A percentile compares a stretch with the other conserved stretches of the same genome.
phyloP scores from a whole-genome alignment of 2,797 vertebrate species.

The Triplophysa yarkandensis region DNA sequence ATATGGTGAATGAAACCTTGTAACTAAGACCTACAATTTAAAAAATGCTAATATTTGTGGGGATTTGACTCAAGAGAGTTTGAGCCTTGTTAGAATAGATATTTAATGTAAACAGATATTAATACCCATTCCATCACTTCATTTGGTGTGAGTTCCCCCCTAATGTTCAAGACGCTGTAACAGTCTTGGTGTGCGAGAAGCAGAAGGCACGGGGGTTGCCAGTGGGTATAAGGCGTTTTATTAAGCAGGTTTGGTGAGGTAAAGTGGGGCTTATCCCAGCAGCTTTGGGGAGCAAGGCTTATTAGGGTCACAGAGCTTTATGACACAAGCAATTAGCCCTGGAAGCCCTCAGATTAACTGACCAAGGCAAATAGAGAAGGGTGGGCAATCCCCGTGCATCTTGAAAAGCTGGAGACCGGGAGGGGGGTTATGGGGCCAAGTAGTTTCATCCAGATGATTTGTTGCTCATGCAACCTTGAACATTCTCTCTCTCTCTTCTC shows the following conservation, averaged over 20 bases:
- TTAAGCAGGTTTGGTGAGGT: conserved; percentile 81
- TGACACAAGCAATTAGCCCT: conserved; percentile 82
- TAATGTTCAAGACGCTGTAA: too few relatives aligned
- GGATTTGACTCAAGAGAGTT: too few relatives aligned
- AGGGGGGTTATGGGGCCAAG: conserved; percentile 38
- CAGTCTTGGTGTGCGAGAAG: conserved; percentile 2
- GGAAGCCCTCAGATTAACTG: conserved; percentile 74
- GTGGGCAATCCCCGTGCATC: conserved; percentile 36
- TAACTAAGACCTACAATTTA: too few relatives aligned
- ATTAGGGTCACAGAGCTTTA: conserved; percentile 83
- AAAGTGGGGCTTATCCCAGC: conserved; percentile 80
- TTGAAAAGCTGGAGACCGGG: conserved; percentile 43
- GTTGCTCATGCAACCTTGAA: conserved; percentile 8
- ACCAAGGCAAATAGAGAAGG: conserved; percentile 53
- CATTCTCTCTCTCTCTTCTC: too few relatives aligned
- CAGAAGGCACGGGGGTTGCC: conserved; percentile 53
- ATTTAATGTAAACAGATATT: too few relatives aligned
- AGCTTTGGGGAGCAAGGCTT: conserved; percentile 78
- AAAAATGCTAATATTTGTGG: too few relatives aligned
- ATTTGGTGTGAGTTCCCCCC: too few relatives aligned
- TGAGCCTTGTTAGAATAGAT: too few relatives aligned
- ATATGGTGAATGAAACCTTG: too few relatives aligned
- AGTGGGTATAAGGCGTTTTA: conserved; percentile 70
- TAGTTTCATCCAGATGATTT: conserved; percentile 38
- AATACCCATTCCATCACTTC: too few relatives aligned